Conservation (phyloP, 2,797 vertebrate species). For the Ibycter americanus region DNA sequence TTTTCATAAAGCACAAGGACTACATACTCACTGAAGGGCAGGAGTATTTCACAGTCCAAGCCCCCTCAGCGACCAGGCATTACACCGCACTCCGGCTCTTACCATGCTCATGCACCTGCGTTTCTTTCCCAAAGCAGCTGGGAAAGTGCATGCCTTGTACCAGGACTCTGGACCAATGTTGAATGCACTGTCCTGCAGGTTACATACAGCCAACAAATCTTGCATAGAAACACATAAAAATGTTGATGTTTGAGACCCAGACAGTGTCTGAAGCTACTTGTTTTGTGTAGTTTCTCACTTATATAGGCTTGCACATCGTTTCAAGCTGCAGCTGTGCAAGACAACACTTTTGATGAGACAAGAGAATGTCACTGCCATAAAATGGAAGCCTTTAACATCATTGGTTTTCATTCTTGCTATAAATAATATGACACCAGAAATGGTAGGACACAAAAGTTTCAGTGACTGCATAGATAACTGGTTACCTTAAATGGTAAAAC, state of each 20-base stretch:
- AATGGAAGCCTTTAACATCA: background rate
- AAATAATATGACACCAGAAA: background rate
- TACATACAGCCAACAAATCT: background rate
- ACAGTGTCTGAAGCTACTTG: background rate
- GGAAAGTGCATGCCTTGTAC: background rate
- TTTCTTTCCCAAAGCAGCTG: background rate
- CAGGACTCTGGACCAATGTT: background rate
- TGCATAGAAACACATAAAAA: background rate
- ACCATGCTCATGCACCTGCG: background rate
- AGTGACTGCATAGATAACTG: background rate
- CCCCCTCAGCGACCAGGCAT: rapidly evolving
- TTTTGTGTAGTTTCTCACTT: background rate
- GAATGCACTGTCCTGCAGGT: background rate
- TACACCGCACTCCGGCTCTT: background rate
- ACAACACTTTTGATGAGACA: background rate
- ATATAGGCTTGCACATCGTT: background rate
- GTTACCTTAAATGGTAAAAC: background rate
- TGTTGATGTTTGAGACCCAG: background rate
- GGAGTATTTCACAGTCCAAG: background rate
- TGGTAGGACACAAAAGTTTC: background rate
- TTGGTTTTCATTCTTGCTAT: background rate
- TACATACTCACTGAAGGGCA: background rate
- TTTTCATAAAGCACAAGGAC: background rate
- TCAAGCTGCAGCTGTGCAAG: background rate
- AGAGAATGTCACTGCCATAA: background rate